A percentile compares a stretch with the other conserved stretches of the same genome.
Evolutionary conservation across 1,140 invertebrate species (phyloP).

Genomic region (Vanessa tameamea): DNA sequence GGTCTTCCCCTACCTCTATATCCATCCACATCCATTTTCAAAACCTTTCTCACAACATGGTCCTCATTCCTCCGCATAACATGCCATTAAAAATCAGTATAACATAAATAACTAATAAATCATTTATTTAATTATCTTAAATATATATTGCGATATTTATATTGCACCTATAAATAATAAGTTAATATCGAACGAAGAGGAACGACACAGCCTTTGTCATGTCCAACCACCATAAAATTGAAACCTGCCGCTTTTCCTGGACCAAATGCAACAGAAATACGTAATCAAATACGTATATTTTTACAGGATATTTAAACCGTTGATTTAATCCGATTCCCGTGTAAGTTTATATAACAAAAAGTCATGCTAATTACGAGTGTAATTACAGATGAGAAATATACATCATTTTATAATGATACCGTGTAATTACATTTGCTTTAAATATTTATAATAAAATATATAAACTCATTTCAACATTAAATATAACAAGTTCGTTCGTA

Average conservation of each 20-base stretch:
- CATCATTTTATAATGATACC: neutral
- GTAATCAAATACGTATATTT: constrained; percentile 37
- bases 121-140: too few relatives aligned
- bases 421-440: constrained; percentile 15
- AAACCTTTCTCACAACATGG: too few relatives aligned
- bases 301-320: constrained; percentile 29
- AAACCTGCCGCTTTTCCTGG: constrained; percentile 66
- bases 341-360: constrained; percentile 23
- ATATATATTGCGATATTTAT: neutral
- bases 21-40: too few relatives aligned
- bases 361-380: constrained; percentile 19
- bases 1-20: too few relatives aligned
- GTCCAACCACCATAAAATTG: constrained; percentile 79
- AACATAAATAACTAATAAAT: too few relatives aligned
- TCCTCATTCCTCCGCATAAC: too few relatives aligned
- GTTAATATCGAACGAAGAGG: constrained; percentile 33
- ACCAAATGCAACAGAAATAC: constrained; percentile 62
- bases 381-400: constrained; percentile 23
- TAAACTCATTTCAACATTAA: too few relatives aligned
- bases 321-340: constrained; percentile 15
- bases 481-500: too few relatives aligned
- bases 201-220: constrained; percentile 65
- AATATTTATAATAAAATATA: neutral
- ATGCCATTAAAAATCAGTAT: too few relatives aligned
- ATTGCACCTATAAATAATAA: constrained; percentile 17